Evolutionary conservation across 1,140 invertebrate species (phyloP).

Genomic region (Ceratitis capitata): DNA sequence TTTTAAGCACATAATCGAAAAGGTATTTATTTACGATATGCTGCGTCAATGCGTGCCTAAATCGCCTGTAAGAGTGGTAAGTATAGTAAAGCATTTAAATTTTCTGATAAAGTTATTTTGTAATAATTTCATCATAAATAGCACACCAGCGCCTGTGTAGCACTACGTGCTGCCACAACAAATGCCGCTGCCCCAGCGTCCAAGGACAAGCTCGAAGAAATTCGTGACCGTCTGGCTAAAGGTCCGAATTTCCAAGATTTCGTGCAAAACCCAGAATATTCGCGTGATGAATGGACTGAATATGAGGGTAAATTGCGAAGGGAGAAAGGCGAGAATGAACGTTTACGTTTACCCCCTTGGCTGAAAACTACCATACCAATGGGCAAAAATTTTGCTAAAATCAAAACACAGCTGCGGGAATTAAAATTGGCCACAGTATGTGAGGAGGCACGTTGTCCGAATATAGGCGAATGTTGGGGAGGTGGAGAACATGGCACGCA

Average conservation of each 20-base stretch:
- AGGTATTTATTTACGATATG: background rate
- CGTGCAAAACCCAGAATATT: slow-evolving; percentile 65
- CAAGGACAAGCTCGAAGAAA: slow-evolving; percentile 65
- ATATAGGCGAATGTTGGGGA: slow-evolving; percentile 99
- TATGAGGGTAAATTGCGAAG: slow-evolving; percentile 87
- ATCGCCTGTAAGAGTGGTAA: slow-evolving; percentile 40
- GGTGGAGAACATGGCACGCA: slow-evolving; percentile 88
- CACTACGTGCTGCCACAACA: background rate
- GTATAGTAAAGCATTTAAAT: background rate
- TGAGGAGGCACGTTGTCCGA: slow-evolving; percentile 98
- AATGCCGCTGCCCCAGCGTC: background rate
- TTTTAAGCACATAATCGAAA: background rate
- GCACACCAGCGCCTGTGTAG: background rate
- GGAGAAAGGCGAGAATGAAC: slow-evolving; percentile 81
- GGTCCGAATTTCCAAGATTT: slow-evolving; percentile 76
- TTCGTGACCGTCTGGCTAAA: slow-evolving; percentile 70
- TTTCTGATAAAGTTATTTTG: background rate
- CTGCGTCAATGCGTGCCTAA: slow-evolving; percentile 26
- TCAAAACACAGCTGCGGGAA: slow-evolving; percentile 88
- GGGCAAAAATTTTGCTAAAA: slow-evolving; percentile 82
- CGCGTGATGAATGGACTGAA: slow-evolving; percentile 69
- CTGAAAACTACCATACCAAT: slow-evolving; percentile 94
- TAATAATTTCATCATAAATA: slow-evolving; percentile 8
- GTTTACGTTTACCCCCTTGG: slow-evolving; percentile 94
- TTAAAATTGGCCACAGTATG: slow-evolving; percentile 97